A percentile compares a stretch with the other conserved stretches of the same genome.
These are phyloP conservation scores for Anoplius nigerrimus DNA, from an alignment of 2,888 invertebrate species.

Conservation along the genomic window DNA sequence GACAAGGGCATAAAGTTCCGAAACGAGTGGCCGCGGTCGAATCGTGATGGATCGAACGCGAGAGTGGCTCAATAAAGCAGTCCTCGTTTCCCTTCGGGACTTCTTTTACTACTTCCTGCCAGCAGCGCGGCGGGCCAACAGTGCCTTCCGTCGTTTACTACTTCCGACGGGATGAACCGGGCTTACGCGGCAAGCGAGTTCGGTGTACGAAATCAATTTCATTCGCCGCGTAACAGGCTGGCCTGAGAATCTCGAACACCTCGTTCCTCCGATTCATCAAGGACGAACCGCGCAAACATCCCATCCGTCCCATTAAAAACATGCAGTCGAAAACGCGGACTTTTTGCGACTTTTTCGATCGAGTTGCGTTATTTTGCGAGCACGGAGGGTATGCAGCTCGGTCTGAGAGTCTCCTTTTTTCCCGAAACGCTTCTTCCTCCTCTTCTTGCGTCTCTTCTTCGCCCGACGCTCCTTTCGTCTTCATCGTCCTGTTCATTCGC, in stretches of 20 bases:
- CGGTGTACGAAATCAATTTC: not conserved
- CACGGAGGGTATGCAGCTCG: too few relatives aligned
- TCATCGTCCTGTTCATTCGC: constrained; percentile 2
- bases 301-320: too few relatives aligned
- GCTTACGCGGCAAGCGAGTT: not conserved
- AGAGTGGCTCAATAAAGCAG: constrained; percentile 38
- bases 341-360: constrained; percentile 6
- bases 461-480: not conserved
- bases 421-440: constrained; percentile 19
- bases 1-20: constrained; percentile 35
- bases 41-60: constrained; percentile 30
- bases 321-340: not conserved
- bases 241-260: too few relatives aligned
- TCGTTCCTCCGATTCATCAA: too few relatives aligned
- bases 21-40: constrained; percentile 26
- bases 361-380: not conserved
- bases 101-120: constrained; percentile 24
- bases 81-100: constrained; percentile 17
- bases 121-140: too few relatives aligned
- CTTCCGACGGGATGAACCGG: not conserved
- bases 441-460: not conserved
- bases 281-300: too few relatives aligned
- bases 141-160: not conserved
- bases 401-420: too few relatives aligned
- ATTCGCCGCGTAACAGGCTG: not conserved